Evolutionary conservation across 2,797 vertebrate species (phyloP), one percentile per base, ranked within the genome.

Genomic region (Danio albolineatus): DNA sequence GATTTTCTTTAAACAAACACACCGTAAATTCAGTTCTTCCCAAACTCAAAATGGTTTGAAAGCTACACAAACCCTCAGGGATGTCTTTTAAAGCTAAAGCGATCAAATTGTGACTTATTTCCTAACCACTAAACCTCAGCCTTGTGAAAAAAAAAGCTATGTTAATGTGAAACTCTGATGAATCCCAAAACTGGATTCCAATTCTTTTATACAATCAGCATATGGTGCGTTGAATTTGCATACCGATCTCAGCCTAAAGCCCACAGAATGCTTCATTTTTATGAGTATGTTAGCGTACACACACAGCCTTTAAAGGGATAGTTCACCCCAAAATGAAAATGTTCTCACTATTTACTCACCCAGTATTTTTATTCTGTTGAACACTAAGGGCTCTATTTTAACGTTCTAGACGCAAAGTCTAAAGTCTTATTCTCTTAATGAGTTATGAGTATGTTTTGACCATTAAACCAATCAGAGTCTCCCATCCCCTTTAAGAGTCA

Each of bases 231-330:
- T 70, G 48, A 12, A 69, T 74, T 46, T 70, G n/a, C 38, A 41
- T 59, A 53, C 83, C 81, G 82, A 79, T 86, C 83, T 88, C 85
- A 80, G 79, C 73, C 48, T 13, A 51, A 51, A 51, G 56, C 28
- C 28, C n/a, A 19, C 56, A 59, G n/a, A 17, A 19, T 21, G n/a
- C 17, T 28, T 59, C n/a, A 19, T 59, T 59, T 6, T 19, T 3
- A 28, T 3, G 28, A 28, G 28, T 28, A 28, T 28, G 28, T 28
- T 28, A 28, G 28, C 28, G n/a, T n/a, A 28, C 28, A 3, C 1
- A 28, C 28, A 28, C 28, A 3, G 3, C 28, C 28, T 28, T 28
- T 28, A 28, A 28, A 28, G 28, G 3, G 28, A 3, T 28, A 28
- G 28, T 28, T 28, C 28, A 28, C 3, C 1, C 28, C 28, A 28